These are phyloP conservation scores for Drosophila sucinea DNA, from an alignment of 1,140 invertebrate species.

Conservation along the genomic window DNA sequence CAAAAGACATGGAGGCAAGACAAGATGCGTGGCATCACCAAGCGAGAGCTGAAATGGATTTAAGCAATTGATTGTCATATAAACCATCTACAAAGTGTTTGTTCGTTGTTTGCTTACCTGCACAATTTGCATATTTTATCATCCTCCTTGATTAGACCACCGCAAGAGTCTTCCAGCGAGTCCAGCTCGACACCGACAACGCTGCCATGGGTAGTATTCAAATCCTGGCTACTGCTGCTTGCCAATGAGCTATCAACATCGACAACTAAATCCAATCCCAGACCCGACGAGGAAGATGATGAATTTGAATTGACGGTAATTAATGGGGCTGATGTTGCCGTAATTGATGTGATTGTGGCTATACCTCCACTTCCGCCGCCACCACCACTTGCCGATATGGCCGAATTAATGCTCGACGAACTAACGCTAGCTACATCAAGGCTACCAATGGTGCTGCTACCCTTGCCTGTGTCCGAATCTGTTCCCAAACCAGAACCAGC, in stretches of 20 bases:
- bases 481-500: constrained; percentile 49
- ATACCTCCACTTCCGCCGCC: constrained; percentile 41
- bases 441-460: constrained; percentile 63
- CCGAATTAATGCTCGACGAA: constrained; percentile 62
- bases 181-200: constrained; percentile 62
- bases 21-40: constrained; percentile 92
- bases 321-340: constrained; percentile 46
- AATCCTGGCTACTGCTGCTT: constrained; percentile 58
- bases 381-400: constrained; percentile 3
- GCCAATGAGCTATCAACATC: constrained; percentile 62
- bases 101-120: constrained; percentile 54
- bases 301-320: constrained; percentile 42
- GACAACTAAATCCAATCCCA: constrained; percentile 63
- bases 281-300: constrained; percentile 37
- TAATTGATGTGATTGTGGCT: constrained; percentile 52
- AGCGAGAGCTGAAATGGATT: constrained; percentile 83
- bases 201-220: constrained; percentile 36
- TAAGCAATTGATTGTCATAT: no score
- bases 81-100: background rate
- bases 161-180: constrained; percentile 73
- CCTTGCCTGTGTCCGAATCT: constrained; percentile 68
- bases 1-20: constrained; percentile 97
- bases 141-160: constrained; percentile 68
- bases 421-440: constrained; percentile 66
- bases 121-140: constrained; percentile 78